phyloP scores from a whole-genome alignment of 2,113 vertebrate species.

The Sinocyclocheilus rhinocerous region DNA sequence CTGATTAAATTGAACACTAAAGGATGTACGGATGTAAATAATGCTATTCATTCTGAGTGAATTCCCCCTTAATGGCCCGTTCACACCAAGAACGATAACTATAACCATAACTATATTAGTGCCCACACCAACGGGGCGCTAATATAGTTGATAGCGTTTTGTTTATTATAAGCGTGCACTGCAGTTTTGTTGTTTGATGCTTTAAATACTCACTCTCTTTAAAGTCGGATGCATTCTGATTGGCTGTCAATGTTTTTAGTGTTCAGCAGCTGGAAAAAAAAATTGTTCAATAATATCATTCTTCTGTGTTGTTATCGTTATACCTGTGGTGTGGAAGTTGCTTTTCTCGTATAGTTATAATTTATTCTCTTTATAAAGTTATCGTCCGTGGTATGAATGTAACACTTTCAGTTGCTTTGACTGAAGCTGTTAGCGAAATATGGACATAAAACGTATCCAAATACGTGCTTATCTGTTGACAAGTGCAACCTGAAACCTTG shows the following conservation, averaged over 20 bases:
- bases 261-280: not conserved
- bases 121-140: not conserved
- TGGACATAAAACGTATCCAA: slow-evolving; percentile 22
- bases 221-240: not conserved
- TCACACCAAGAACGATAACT: not conserved
- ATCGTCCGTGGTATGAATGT: slow-evolving; percentile 11
- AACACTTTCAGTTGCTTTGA: slow-evolving; percentile 11
- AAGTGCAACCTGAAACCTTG: slow-evolving; percentile 60
- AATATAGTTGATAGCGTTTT: too few relatives aligned
- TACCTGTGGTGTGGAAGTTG: not conserved
- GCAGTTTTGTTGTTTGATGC: too few relatives aligned
- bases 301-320: not conserved
- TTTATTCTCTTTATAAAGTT: not conserved
- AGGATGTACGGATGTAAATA: not conserved
- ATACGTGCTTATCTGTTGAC: slow-evolving; percentile 47
- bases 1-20: too few relatives aligned
- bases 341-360: not conserved
- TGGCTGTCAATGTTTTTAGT: not conserved
- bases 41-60: not conserved
- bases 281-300: not conserved
- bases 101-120: not conserved
- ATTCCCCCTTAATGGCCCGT: slow-evolving; percentile 4
- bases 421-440: slow-evolving; percentile 27
- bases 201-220: too few relatives aligned
- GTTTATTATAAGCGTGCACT: too few relatives aligned